Evolutionary conservation across 2,888 invertebrate species (phyloP).

Genomic region (Apamea anceps): DNA sequence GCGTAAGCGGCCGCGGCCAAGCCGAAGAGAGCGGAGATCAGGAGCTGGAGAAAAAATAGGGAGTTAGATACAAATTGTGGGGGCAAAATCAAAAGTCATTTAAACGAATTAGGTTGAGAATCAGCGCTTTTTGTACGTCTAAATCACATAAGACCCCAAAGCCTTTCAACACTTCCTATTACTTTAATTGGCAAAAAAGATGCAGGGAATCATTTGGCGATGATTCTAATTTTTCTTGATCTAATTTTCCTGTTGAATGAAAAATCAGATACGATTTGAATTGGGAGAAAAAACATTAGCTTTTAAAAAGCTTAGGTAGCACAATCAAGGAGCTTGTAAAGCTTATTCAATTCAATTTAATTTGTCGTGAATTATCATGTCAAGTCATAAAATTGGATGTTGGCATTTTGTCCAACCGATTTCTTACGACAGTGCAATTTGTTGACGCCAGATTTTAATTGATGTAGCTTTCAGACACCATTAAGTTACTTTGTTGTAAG

Average conservation of each 20-base stretch:
- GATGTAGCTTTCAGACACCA: background rate
- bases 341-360: background rate
- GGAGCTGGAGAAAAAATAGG: conserved; percentile 71
- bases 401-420: background rate
- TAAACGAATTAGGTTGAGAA: background rate
- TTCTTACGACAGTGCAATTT: background rate
- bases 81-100: background rate
- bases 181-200: background rate
- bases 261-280: background rate
- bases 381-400: background rate
- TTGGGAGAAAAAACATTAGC: background rate
- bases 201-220: background rate
- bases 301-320: background rate
- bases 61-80: background rate
- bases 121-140: background rate
- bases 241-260: too few relatives aligned
- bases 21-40: conserved; percentile 84
- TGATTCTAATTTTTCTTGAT: too few relatives aligned
- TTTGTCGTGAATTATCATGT: background rate
- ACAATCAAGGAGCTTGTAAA: background rate
- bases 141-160: background rate
- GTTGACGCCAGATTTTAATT: background rate
- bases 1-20: conserved; percentile 81
- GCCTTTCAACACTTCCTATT: background rate
- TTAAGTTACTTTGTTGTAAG: too few relatives aligned